Evolutionary conservation across 2,888 invertebrate genomes (phyloP), one percentile per base, ranked within the genome.

Genomic region (Exephanes ischioxanthus): DNA sequence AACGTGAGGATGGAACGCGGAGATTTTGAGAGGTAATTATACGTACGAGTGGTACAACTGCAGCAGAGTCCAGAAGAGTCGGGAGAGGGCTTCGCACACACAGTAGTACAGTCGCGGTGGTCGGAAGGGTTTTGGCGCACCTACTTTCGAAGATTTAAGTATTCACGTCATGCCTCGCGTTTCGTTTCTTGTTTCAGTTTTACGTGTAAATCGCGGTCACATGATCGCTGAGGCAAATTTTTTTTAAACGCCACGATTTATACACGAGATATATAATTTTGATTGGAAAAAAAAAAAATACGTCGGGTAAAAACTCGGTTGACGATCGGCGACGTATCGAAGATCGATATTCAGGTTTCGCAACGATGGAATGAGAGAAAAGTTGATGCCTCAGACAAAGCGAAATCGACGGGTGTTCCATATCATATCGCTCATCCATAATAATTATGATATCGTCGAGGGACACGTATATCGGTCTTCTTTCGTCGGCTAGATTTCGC

Each of bases 11-110:
- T 73, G 78, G 37, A 78, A 73, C 80, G 79, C 51, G 82, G 71
- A 79, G 79, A 85, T 82, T 80, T 79, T 67, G 77, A 82, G 85
- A 79, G 79, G 78, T 76, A 82, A 85, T 85, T 82, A 81, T 81
- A 75, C 82, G 75, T 71, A 76, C 75, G 75, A 78, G 73, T 81
- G 84, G 77, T 66, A 68, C 81, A 78, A 81, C 73, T 81, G 78
- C 53, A 66, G 33, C n/a, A 6, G 30, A 33, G n/a, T 63, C 63
- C 33, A 33, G 63, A 63, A 63, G 14, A 63, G 30, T 30, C 16
- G 4, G 30, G 63, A 63, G 30, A 45, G 71, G 68, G 53, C 66
- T 76, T 84, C 70, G 76, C 63, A 19, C 53, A 76, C 33, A 55
- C 19, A 41, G 53, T 73, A 53, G 68, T 66, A n/a, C 30, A 58